Conservation (phyloP, 2,797 vertebrate genomes). For the Cirrhinus mrigala region DNA sequence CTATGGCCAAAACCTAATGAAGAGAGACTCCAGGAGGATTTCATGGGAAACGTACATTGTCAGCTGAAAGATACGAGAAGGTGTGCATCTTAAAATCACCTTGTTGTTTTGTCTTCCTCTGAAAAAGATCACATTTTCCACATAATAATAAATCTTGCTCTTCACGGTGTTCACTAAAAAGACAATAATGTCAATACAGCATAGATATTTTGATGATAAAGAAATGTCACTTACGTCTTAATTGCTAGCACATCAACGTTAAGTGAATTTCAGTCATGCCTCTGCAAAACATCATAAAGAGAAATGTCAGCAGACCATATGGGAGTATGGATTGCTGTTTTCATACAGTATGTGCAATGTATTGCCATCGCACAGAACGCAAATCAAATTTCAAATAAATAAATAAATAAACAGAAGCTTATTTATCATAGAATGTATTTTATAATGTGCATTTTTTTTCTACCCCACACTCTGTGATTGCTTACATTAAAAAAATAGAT, state of each 20-base stretch:
- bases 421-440: neutral
- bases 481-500: conserved; percentile 38
- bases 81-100: neutral
- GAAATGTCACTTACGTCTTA: neutral
- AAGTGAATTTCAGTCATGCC: neutral
- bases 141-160: neutral
- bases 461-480: conserved; percentile 8
- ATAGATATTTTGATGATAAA: neutral
- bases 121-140: neutral
- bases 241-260: neutral
- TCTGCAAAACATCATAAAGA: neutral
- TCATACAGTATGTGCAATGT: neutral
- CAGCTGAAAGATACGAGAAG: neutral
- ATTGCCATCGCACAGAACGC: conserved; percentile 2
- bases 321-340: neutral
- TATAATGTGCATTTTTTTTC: neutral
- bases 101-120: neutral
- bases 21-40: conserved; percentile 14
- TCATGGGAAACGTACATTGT: neutral
- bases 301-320: neutral
- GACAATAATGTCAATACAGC: too few relatives aligned
- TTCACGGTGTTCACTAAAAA: neutral
- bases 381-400: neutral
- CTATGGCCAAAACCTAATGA: conserved; percentile 8
- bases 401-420: neutral